Evolutionary conservation across 92 coral and sea anemone genomes (phyloP), one percentile per base, ranked within the genome.

Genomic region (Pocillopora grandis): DNA sequence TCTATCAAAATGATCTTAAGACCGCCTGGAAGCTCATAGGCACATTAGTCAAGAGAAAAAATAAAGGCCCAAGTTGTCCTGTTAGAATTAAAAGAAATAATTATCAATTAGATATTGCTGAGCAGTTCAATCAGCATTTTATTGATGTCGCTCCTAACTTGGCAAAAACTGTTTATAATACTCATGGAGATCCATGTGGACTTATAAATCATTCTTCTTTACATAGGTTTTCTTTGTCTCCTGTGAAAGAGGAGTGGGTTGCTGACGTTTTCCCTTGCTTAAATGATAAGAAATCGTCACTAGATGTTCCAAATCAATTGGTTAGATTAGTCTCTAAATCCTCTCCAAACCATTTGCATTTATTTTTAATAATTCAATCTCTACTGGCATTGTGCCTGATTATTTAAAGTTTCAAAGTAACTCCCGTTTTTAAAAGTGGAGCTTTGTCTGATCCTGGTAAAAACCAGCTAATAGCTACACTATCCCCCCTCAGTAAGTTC

Each of bases 11-110:
- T 55, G 66, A 71, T 70, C 55, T 80, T 61, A 86, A 77, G 76
- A 64, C 35, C 70, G 78, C 89, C 59, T 86, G 85, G 85, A 86
- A 86, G 76, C 83, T 86, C 74, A 86, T 86, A 42, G 89, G 85
- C 65, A 86, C 78, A 16, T 58, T 77, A 76, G 79, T 78, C 19
- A 78, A 42, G 66, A 60, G 71, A 21, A 78, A 85, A 65, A 77
- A 56, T 23, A 85, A 78, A 69, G 84, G 17, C 55, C 77, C 3
- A 85, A 85, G 64, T 56, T 64, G 62, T 62, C 84, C 77, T 85
- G 59, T 76, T 27, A 87, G 83, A 66, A 52, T 87, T 49, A 65
- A 66, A 75, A 52, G 33, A 52, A 87, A 76, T 76, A 75, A 58
- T 60, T 66, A 58, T 76, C 77, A 82, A 76, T 79, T 52, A 18